Evolutionary conservation across 1,140 invertebrate genomes (phyloP).

Genomic region (Halyomorpha halys): DNA sequence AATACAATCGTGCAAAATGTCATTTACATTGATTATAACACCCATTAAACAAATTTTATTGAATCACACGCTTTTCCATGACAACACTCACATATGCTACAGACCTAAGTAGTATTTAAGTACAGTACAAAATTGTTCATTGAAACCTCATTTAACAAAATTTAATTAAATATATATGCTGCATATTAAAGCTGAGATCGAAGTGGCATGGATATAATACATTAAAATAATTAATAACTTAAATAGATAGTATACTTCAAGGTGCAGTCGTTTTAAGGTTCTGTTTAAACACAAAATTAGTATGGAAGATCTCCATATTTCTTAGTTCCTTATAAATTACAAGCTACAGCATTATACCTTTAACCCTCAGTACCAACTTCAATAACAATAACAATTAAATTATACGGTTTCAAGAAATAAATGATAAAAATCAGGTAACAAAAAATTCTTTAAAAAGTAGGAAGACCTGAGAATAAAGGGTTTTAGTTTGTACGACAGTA

Average conservation of each 20-base stretch:
- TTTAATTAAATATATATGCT: conserved; percentile 1
- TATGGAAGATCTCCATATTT: conserved; percentile 10
- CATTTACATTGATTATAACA: conserved; percentile 5
- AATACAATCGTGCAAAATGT: conserved; percentile 9
- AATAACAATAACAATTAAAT: conserved; percentile 17
- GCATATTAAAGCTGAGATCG: conserved; percentile 20
- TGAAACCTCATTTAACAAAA: conserved; percentile 15
- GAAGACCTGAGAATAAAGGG: conserved; percentile 4
- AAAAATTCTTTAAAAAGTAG: background rate
- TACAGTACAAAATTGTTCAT: conserved; percentile 20
- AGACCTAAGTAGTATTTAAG: conserved; percentile 15
- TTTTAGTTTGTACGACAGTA: background rate
- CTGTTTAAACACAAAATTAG: background rate
- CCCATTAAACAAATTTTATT: background rate
- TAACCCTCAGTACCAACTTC: conserved; percentile 17
- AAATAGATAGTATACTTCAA: conserved; percentile 1
- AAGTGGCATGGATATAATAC: background rate
- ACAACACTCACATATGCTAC: conserved; percentile 7
- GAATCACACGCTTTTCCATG: background rate
- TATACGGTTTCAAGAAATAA: conserved; percentile 6
- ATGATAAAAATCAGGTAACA: conserved; percentile 16
- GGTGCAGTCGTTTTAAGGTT: background rate
- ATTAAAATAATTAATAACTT: background rate
- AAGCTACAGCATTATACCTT: conserved; percentile 8
- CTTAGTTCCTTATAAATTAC: too few relatives aligned